Evolutionary conservation across 2,113 vertebrate genomes (phyloP).

Genomic region (Antechinus stuartii): DNA sequence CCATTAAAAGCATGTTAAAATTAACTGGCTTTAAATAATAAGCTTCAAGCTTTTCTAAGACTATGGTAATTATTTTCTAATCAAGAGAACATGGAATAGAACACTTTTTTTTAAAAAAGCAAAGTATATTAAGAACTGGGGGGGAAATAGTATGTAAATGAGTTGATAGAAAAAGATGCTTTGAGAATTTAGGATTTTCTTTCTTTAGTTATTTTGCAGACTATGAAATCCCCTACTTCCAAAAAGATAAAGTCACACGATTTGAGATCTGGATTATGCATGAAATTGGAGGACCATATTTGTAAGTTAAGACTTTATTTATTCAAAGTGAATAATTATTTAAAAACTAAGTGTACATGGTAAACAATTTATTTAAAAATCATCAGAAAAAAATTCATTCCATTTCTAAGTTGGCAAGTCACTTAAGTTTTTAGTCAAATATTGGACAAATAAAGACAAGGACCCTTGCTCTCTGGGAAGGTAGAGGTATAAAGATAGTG

Average conservation of each 20-base stretch:
- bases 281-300: slow-evolving; percentile 79
- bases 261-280: slow-evolving; percentile 87
- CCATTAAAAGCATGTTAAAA: neutral
- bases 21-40: neutral
- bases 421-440: neutral
- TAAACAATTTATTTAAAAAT: neutral
- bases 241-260: slow-evolving; percentile 81
- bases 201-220: slow-evolving; percentile 86
- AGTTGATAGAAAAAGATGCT: neutral
- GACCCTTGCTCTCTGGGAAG: neutral
- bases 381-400: neutral
- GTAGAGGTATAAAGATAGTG: neutral
- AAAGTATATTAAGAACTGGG: neutral
- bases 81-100: neutral
- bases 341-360: neutral
- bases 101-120: neutral
- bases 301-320: slow-evolving; percentile 77
- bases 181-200: slow-evolving; percentile 28
- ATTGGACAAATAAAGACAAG: neutral
- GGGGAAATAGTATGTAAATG: neutral
- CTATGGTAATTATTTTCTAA: neutral
- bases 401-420: neutral
- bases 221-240: slow-evolving; percentile 85
- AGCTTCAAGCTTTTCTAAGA: neutral
- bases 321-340: neutral